Evolutionary conservation across 2,113 vertebrate genomes (phyloP), one percentile per base, ranked within the genome.

Genomic region (Spermophilus dauricus): DNA sequence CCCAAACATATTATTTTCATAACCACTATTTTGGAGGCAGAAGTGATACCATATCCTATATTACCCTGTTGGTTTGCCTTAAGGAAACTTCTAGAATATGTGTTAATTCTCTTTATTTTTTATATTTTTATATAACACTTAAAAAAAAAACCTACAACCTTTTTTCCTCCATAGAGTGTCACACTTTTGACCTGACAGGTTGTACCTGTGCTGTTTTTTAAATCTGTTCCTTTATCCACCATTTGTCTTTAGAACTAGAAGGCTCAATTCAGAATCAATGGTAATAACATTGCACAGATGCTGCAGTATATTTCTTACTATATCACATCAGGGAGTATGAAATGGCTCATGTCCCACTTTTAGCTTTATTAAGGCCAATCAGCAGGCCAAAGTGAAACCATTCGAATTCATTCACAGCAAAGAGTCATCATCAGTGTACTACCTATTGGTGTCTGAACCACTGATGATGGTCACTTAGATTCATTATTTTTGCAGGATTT

Each of bases 1-100:
- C 16, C 90, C 22, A 51, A 82, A 85, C 77, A 22, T 75, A 56
- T n/a, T n/a, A 93, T 81, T 83, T 95, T 69, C 45, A 48, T 69
- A 56, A 85, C 77, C 30, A 58, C 12, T 37, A 85, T 61, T 73
- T 78, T 61, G 90, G 26, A 91, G 48, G 32, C 7, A 67, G 70
- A 16, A 45, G 51, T 32, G 89, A 37, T 34, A 69, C 5, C 28
- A 34, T 89, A 89, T 42, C 9, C 16, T 84, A 5, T 20, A 45
- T 14, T 45, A 14, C 8, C 58, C 81, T 78, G 18, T 10, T 76
- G 58, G 32, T 10, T 11, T 28, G 18, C 11, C 16, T 69, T 77
- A 45, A 45, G 32, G 70, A 28, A 48, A 58, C 16, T 45, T 48
- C 58, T 80, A 58, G 7, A 14, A 45, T 48, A 56, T 58, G 69